Base-by-base conservation (phyloP, 2,888 invertebrate genomes). In the Ormyrus nitidulus region DNA sequence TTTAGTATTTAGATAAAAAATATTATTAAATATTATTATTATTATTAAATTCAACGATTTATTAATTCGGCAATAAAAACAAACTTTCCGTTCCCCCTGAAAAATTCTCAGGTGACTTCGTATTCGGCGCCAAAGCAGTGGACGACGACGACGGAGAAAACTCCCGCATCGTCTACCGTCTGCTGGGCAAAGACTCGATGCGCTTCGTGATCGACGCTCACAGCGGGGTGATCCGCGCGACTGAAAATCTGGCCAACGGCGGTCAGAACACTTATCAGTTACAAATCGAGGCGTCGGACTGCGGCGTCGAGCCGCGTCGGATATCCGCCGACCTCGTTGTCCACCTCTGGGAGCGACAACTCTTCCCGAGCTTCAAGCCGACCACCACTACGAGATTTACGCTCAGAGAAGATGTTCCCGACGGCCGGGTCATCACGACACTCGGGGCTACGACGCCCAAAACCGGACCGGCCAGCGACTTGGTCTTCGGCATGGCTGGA, bases 401-500 rank as follows among this genome's bases (percentile, higher is more conserved):
- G 4, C 92, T 97, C 82, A 92, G 95, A 6, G 97, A 97, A 91
- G 95, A 97, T 88, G 94, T 95, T 5, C 92, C 93, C 10, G 95
- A 95, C 88, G 96, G 95, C 0, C 94, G 94, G 86, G 91, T 95
- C 6, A 94, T 98, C 9, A 95, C 96, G 0, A 94, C 94, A 85
- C 91, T 97, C 71, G 93, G 93, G 74, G 97, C 97, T 0, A 93
- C 93, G 5, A 96, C 97, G 0, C 96, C 97, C 0, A 97, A 97
- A 88, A 93, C 93, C 82, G 96, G 95, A 0, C 91, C 94, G 0
- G 92, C 93, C 6, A 95, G 94, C 9, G 93, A 93, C 84, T 92
- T 97, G 79, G 92, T 94, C 81, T 98, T 96, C 88, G 94, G 95
- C 49, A 96, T 98, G 82, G 98, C 97, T 9, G 98, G 98, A n/a